Percentiles rank a stretch among this genome's conserved stretches.
Conservation (phyloP, 2,888 invertebrate species). For the Standfussiana lucernea region DNA sequence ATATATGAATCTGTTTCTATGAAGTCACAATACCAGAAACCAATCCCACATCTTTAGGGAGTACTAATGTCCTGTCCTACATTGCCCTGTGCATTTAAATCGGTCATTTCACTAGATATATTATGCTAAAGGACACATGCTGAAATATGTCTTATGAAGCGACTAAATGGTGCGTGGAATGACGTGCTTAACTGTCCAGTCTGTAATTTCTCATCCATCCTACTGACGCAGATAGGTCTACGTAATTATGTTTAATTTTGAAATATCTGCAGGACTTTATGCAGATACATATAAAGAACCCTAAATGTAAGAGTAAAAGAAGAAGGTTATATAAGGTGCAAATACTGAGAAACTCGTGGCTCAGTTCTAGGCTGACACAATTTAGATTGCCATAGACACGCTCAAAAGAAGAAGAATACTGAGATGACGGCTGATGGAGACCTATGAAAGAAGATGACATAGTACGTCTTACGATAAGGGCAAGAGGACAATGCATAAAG, state of each 20-base stretch:
- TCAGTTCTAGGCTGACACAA: neutral
- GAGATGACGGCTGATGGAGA: neutral
- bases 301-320: neutral
- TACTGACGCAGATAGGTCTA: constrained; percentile 1
- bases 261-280: neutral
- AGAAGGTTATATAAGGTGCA: neutral
- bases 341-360: neutral
- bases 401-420: neutral
- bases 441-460: neutral
- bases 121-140: constrained; percentile 2
- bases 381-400: neutral
- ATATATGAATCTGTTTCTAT: neutral
- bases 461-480: neutral
- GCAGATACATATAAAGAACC: neutral
- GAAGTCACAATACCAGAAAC: neutral
- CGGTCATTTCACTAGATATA: constrained; percentile 11
- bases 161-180: constrained; percentile 21
- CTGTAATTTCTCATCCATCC: neutral
- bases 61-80: neutral
- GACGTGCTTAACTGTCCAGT: neutral
- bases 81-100: neutral
- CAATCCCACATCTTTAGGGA: neutral
- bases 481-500: neutral
- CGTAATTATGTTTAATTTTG: neutral
- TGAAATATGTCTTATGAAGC: constrained; percentile 18